A percentile compares a stretch with the other conserved stretches of the same genome.
These are phyloP conservation scores for Vanessa tameamea DNA, from an alignment of 1,140 invertebrate species.

Conservation along the genomic window DNA sequence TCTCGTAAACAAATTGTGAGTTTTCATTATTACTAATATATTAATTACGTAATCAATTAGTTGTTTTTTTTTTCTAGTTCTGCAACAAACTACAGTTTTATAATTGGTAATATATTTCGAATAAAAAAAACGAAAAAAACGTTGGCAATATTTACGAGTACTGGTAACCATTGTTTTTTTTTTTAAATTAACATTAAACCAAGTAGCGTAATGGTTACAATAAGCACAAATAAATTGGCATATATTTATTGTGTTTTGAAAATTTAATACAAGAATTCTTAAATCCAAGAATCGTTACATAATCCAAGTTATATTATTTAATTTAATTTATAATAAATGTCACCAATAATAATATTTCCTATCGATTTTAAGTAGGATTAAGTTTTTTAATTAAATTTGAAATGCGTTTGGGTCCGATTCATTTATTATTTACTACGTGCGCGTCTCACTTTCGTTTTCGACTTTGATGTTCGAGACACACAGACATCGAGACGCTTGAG, in stretches of 20 bases:
- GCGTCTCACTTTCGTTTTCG: constrained; percentile 32
- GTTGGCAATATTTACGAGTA: not conserved
- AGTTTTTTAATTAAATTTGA: not conserved
- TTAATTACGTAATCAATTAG: too few relatives aligned
- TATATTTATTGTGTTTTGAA: too few relatives aligned
- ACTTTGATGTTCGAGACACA: constrained; percentile 19
- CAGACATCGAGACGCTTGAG: not conserved
- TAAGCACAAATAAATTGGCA: too few relatives aligned
- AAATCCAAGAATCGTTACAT: too few relatives aligned
- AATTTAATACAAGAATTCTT: too few relatives aligned
- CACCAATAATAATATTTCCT: not conserved
- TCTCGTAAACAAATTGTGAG: too few relatives aligned
- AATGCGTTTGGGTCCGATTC: constrained; percentile 10
- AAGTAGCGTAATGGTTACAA: too few relatives aligned
- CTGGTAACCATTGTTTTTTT: too few relatives aligned
- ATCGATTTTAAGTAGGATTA: not conserved
- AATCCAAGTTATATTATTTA: too few relatives aligned
- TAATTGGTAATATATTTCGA: not conserved
- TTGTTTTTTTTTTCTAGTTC: too few relatives aligned
- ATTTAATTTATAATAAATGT: not conserved
- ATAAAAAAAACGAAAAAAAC: not conserved
- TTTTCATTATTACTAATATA: too few relatives aligned
- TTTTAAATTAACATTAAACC: too few relatives aligned
- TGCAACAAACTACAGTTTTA: not conserved
- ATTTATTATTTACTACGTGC: constrained; percentile 8